Evolutionary conservation across 2,888 invertebrate genomes (phyloP), one percentile per base, ranked within the genome.

Genomic region (Troilus luridus): DNA sequence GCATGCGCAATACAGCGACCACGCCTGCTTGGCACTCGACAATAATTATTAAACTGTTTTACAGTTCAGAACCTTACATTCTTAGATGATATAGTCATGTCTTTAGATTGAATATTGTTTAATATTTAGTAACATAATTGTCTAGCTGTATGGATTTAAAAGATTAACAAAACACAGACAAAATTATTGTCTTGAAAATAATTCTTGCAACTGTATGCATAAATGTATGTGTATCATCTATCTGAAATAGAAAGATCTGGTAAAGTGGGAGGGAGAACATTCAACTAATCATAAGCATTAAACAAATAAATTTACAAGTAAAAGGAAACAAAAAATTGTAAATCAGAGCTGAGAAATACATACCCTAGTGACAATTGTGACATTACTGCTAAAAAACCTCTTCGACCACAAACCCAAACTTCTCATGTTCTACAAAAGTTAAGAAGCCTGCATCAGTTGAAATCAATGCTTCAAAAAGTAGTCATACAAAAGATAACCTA

Each of bases 31-130:
- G 41, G 41, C 41, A 41, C 41, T 41, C 41, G 5, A n/a, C 64
- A 64, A n/a, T n/a, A n/a, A n/a, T 64, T n/a, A n/a, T 64, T 64
- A 64, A n/a, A 64, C 64, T n/a, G 64, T n/a, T 64, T 64, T n/a
- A 11, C n/a, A 64, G n/a, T 64, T 64, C n/a, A 64, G n/a, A 6
- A 11, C n/a, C 0, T 64, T 3, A 64, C n/a, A n/a, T n/a, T n/a
- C 9, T 9, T 9, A n/a, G 10, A 64, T 64, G 1, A n/a, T 64
- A n/a, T 12, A 88, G 58, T 1, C 11, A 88, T 88, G 41, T 27
- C 62, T 88, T 60, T 56, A 27, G 19, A 21, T 88, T 1, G n/a
- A n/a, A 14, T 64, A 41, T 41, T 62, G 24, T 64, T 17, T 2
- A 88, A 88, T 24, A 21, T 58, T 88, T 11, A 19, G 17, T 27